These are phyloP conservation scores for Geopemphigus sp. DNA, from an alignment of 1,140 invertebrate genomes.

Conservation along the genomic window DNA sequence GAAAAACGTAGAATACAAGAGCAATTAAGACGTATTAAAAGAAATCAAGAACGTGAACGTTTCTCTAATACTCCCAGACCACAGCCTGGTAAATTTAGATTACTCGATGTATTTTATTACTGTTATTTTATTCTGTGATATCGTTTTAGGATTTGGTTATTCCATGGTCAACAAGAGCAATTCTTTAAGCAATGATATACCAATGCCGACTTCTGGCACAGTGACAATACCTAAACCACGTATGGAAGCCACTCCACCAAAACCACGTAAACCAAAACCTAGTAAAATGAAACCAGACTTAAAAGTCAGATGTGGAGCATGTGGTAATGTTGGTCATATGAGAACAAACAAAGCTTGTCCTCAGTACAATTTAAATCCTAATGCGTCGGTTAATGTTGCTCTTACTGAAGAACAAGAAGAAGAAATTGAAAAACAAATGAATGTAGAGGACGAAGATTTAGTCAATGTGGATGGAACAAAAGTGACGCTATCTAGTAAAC, in stretches of 20 bases:
- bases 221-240: slow-evolving; percentile 45
- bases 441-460: slow-evolving; percentile 80
- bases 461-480: slow-evolving; percentile 91
- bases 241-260: slow-evolving; percentile 30
- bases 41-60: slow-evolving; percentile 84
- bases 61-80: slow-evolving; percentile 44
- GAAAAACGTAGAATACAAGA: slow-evolving; percentile 96
- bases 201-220: slow-evolving; percentile 45
- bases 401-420: slow-evolving; percentile 80
- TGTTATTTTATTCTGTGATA: not conserved
- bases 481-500: slow-evolving; percentile 76
- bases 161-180: slow-evolving; percentile 29
- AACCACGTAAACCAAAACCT: slow-evolving; percentile 44
- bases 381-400: slow-evolving; percentile 70
- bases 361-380: slow-evolving; percentile 68
- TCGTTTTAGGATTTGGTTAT: slow-evolving; percentile 34
- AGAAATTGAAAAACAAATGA: slow-evolving; percentile 73
- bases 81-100: slow-evolving; percentile 26
- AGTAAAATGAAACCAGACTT: slow-evolving; percentile 62
- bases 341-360: slow-evolving; percentile 96
- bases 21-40: slow-evolving; percentile 87
- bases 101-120: not conserved
- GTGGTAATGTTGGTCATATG: slow-evolving; percentile 85
- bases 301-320: slow-evolving; percentile 92
- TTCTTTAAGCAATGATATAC: slow-evolving; percentile 30